Evolutionary conservation across 1,140 invertebrate species (phyloP).

Genomic region (Trichomalopsis sarcophagae): DNA sequence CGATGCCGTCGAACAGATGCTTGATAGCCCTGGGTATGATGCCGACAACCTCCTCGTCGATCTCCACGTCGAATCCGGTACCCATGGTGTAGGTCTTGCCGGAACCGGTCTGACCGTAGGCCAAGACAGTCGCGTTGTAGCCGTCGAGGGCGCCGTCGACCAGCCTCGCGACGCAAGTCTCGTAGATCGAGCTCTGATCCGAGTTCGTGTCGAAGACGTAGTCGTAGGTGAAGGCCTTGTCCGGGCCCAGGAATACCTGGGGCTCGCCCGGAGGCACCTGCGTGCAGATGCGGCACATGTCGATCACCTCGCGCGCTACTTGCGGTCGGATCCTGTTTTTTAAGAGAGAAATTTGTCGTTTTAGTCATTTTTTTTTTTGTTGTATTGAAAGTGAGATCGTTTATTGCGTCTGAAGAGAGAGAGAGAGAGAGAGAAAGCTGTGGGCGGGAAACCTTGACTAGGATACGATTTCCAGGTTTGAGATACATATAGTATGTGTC

Average conservation of each 20-base stretch:
- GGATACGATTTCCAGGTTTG: too few species aligned
- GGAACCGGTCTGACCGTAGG: constrained; percentile 97
- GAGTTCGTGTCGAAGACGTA: constrained; percentile 91
- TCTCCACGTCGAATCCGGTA: constrained; percentile 94
- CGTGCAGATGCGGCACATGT: constrained; percentile 96
- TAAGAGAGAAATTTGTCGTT: not conserved
- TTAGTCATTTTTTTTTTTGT: too few species aligned
- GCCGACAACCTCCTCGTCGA: constrained; percentile 79
- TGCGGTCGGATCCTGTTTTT: constrained; percentile 93
- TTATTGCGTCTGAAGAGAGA: too few species aligned
- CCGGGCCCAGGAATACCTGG: constrained; percentile 93
- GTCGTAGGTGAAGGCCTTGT: constrained; percentile 98
- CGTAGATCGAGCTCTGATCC: constrained; percentile 90
- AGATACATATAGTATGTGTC: too few species aligned
- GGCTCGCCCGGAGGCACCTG: constrained; percentile 90
- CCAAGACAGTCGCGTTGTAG: constrained; percentile 96
- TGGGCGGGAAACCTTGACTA: too few species aligned
- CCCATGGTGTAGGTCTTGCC: constrained; percentile 99
- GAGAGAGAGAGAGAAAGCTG: too few species aligned
- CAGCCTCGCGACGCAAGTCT: constrained; percentile 88
- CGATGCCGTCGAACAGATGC: constrained; percentile 91
- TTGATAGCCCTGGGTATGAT: constrained; percentile 96
- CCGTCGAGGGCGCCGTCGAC: constrained; percentile 93
- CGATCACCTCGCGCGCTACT: constrained; percentile 92
- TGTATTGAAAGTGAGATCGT: too few species aligned